Evolutionary conservation across 2,888 invertebrate species (phyloP).

Genomic region (Eucera pruinosa): DNA sequence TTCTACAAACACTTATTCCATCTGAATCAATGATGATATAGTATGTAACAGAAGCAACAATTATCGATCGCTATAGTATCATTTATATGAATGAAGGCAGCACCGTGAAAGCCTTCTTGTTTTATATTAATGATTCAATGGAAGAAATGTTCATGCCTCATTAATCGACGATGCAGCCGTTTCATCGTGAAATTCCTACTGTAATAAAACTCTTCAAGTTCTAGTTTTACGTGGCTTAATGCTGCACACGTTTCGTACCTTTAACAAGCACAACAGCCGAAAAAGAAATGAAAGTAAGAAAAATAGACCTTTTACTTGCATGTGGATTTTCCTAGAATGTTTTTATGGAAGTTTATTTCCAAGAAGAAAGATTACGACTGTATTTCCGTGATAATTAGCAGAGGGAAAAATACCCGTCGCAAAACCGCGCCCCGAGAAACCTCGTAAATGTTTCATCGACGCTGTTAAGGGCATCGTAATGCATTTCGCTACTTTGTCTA

Average conservation of each 20-base stretch:
- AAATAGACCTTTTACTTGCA: too few relatives aligned
- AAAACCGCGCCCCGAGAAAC: neutral
- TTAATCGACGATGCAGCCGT: neutral
- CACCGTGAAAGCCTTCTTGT: slow-evolving; percentile 9
- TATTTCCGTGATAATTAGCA: slow-evolving; percentile 20
- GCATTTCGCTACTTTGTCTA: neutral
- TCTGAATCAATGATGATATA: slow-evolving; percentile 1
- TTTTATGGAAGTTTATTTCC: neutral
- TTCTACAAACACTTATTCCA: neutral
- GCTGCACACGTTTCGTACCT: neutral
- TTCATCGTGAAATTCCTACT: neutral
- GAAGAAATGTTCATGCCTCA: neutral
- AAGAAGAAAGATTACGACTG: neutral
- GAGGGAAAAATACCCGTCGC: neutral
- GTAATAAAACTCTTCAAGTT: neutral
- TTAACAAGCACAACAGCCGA: neutral
- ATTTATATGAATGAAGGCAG: neutral
- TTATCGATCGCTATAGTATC: neutral
- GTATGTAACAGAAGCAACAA: neutral
- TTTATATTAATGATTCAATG: slow-evolving; percentile 5
- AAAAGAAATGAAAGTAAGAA: neutral
- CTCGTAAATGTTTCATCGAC: slow-evolving; percentile 28
- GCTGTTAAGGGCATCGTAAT: slow-evolving; percentile 22
- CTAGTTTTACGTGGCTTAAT: neutral
- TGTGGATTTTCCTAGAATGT: neutral